Evolutionary conservation across 2,888 invertebrate species (phyloP).

Genomic region (Ophion costatus): DNA sequence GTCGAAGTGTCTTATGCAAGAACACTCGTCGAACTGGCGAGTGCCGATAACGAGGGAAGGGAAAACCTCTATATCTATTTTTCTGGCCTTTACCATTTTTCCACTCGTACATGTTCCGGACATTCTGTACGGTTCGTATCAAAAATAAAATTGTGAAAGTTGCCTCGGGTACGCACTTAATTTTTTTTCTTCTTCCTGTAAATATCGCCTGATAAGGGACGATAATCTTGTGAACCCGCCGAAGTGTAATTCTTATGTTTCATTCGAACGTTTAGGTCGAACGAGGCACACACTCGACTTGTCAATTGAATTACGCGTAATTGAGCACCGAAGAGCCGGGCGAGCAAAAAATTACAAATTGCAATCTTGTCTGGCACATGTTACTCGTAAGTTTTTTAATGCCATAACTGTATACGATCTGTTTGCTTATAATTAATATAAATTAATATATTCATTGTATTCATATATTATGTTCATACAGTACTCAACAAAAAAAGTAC

Average conservation of each 20-base stretch:
- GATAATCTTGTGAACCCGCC: constrained; percentile 59
- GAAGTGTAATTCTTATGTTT: constrained; percentile 6
- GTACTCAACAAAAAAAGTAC: too few species aligned
- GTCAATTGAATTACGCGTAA: not conserved
- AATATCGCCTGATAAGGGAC: constrained; percentile 27
- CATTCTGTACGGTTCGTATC: constrained; percentile 2
- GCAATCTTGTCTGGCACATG: not conserved
- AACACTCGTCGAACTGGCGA: constrained; percentile 8
- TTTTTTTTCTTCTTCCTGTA: constrained; percentile 35
- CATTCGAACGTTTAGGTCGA: constrained; percentile 23
- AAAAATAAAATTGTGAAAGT: constrained; percentile 45
- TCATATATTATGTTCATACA: too few species aligned
- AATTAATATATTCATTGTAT: too few species aligned
- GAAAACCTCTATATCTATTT: not conserved
- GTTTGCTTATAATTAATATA: not conserved
- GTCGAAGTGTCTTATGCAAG: not conserved
- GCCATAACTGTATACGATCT: not conserved
- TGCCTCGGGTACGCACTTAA: constrained; percentile 23
- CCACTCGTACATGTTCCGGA: not conserved
- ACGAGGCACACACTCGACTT: not conserved
- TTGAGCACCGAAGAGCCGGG: not conserved
- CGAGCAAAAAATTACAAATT: constrained; percentile 7
- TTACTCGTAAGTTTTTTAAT: not conserved
- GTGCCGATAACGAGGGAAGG: not conserved
- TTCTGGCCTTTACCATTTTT: constrained; percentile 1